A percentile compares a stretch with the other conserved stretches of the same genome.
These are phyloP conservation scores for Gadopsis marmoratus DNA, from an alignment of 2,797 vertebrate genomes.

Conservation along the genomic window DNA sequence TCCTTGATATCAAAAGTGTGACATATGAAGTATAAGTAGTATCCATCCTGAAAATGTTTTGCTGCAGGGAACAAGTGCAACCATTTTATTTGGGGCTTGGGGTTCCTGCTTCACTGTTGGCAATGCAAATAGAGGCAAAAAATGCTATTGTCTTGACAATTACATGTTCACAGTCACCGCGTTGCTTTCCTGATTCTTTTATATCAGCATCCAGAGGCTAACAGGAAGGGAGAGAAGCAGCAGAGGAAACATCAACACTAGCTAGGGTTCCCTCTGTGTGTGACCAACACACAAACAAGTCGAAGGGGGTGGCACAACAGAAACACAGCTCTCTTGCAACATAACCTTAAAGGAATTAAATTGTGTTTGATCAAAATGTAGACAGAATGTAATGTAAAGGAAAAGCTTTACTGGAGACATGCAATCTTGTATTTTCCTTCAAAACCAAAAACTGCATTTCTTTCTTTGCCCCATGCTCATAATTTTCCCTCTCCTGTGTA, in stretches of 20 bases:
- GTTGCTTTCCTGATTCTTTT: conserved; percentile 24
- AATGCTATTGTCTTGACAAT: not conserved
- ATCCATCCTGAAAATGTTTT: conserved; percentile 2
- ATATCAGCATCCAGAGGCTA: conserved; percentile 38
- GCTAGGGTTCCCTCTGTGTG: conserved; percentile 50
- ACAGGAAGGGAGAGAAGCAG: conserved; percentile 32
- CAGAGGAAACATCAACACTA: conserved; percentile 60
- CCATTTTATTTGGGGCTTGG: not conserved
- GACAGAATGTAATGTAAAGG: not conserved
- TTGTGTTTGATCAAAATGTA: conserved; percentile 13
- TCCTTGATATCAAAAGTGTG: not conserved
- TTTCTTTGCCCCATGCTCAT: not conserved
- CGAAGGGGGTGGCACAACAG: conserved; percentile 43
- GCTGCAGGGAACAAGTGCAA: not conserved
- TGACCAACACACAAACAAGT: conserved; percentile 54
- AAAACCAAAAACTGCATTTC: conserved; percentile 6
- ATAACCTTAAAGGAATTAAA: conserved; percentile 18
- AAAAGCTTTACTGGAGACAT: conserved; percentile 4
- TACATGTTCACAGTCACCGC: conserved; percentile 21
- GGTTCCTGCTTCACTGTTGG: not conserved
- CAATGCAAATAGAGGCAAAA: not conserved
- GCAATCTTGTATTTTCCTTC: not conserved
- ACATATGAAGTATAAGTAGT: not conserved
- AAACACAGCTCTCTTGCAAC: conserved; percentile 22
- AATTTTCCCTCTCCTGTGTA: not conserved